Percentiles rank a stretch among this genome's conserved stretches.
Conservation (phyloP, 1,140 invertebrate species). For the Bursaphelenchus mucronatus region DNA sequence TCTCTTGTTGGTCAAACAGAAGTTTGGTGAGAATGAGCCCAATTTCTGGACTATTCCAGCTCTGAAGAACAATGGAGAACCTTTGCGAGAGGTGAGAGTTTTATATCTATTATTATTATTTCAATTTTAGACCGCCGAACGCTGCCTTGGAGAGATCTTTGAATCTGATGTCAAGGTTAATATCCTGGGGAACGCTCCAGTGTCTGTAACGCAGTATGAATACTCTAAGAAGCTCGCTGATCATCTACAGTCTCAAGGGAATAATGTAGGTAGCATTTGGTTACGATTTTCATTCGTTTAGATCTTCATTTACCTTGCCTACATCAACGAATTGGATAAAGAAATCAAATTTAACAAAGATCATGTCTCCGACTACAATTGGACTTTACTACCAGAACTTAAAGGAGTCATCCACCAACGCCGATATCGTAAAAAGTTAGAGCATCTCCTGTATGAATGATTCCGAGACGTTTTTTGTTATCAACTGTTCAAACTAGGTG, state of each 20-base stretch:
- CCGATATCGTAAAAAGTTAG: too few species aligned
- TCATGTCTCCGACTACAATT: slow-evolving; percentile 36
- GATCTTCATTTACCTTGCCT: slow-evolving; percentile 49
- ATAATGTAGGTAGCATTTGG: slow-evolving; percentile 25
- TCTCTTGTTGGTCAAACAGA: slow-evolving; percentile 47
- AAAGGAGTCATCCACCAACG: too few species aligned
- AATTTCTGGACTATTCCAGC: slow-evolving; percentile 53
- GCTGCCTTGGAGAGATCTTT: slow-evolving; percentile 37
- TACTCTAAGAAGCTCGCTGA: slow-evolving; percentile 31
- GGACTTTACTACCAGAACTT: slow-evolving; percentile 42
- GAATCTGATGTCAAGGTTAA: slow-evolving; percentile 11
- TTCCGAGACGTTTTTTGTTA: too few species aligned
- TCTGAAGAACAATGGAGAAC: slow-evolving; percentile 46
- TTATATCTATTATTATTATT: slow-evolving; percentile 22
- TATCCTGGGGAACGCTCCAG: slow-evolving; percentile 48
- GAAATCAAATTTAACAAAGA: slow-evolving; percentile 22
- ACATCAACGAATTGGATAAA: slow-evolving; percentile 14
- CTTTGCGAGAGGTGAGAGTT: slow-evolving; percentile 46
- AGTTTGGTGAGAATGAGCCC: slow-evolving; percentile 30
- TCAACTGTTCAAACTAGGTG: too few species aligned
- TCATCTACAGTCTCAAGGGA: slow-evolving; percentile 21
- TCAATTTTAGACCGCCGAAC: slow-evolving; percentile 47
- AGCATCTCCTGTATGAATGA: too few species aligned
- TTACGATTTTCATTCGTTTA: slow-evolving; percentile 23
- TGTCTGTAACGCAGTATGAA: slow-evolving; percentile 24